These are phyloP conservation scores for Rhombomys opimus DNA, from an alignment of 2,113 vertebrate species.

Conservation along the genomic window DNA sequence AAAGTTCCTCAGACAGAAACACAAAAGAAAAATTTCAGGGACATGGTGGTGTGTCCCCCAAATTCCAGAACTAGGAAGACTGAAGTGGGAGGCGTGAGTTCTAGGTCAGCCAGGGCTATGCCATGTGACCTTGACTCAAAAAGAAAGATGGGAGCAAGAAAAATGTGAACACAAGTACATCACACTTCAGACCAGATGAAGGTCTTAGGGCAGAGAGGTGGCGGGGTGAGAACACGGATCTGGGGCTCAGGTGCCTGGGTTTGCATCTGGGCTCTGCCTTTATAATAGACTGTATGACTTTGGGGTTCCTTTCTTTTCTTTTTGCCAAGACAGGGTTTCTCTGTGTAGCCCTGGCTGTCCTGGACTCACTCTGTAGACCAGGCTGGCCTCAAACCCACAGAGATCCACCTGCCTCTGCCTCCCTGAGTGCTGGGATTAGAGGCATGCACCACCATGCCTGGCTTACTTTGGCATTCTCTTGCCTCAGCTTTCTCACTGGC, in stretches of 20 bases:
- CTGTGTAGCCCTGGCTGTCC: too few species aligned
- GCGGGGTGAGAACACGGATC: neutral
- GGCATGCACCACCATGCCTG: too few species aligned
- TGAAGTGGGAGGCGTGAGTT: neutral
- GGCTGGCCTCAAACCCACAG: too few species aligned
- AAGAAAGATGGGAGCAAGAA: neutral
- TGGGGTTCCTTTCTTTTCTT: neutral
- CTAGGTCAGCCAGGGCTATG: neutral
- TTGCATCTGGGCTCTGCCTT: neutral
- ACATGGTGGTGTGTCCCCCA: accelerated
- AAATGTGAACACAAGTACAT: neutral
- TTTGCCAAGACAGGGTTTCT: too few species aligned
- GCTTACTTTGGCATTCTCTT: too few species aligned
- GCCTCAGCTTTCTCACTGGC: neutral
- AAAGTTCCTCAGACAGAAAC: neutral
- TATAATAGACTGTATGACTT: too few species aligned
- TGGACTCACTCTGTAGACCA: too few species aligned
- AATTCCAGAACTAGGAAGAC: neutral
- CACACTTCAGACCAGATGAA: neutral
- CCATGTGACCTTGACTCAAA: neutral
- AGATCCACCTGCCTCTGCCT: too few species aligned
- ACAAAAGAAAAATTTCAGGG: neutral
- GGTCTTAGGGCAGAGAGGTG: neutral
- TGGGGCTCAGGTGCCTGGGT: neutral
- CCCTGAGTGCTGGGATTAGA: too few species aligned